Evolutionary conservation across 2,888 invertebrate species (phyloP).

Genomic region (Podabrus alpinus): DNA sequence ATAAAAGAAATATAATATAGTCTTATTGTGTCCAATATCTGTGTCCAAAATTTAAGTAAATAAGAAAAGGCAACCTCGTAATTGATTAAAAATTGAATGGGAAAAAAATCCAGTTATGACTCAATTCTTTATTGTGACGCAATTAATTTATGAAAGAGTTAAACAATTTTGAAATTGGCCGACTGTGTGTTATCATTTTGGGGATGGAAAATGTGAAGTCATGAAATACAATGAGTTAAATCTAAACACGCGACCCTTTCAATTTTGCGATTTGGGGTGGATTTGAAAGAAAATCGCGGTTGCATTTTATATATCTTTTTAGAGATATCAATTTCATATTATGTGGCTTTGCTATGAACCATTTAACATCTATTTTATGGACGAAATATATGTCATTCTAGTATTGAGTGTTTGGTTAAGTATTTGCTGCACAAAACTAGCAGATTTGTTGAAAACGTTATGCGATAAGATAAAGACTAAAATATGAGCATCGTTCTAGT

Average conservation of each 20-base stretch:
- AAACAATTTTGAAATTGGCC: conserved; percentile 15
- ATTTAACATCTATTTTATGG: conserved; percentile 54
- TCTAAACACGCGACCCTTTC: conserved; percentile 53
- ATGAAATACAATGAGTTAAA: conserved; percentile 54
- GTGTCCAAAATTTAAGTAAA: conserved; percentile 32
- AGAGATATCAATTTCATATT: conserved; percentile 52
- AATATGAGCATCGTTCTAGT: conserved; percentile 25
- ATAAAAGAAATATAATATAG: conserved; percentile 43
- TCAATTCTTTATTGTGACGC: conserved; percentile 7
- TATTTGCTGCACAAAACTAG: not conserved
- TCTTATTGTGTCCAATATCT: conserved; percentile 34
- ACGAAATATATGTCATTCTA: conserved; percentile 24
- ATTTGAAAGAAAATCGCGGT: conserved; percentile 41
- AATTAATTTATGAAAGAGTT: not conserved
- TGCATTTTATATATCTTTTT: conserved; percentile 42
- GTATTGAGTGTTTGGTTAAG: conserved; percentile 3
- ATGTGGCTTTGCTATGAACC: conserved; percentile 54
- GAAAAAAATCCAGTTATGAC: not conserved
- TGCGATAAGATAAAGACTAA: conserved; percentile 34
- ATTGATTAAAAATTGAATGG: not conserved
- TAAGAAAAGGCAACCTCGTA: conserved; percentile 15
- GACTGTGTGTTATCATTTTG: conserved; percentile 36
- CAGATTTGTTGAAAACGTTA: conserved; percentile 24
- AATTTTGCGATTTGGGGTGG: conserved; percentile 51
- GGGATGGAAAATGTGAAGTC: conserved; percentile 53